These are phyloP conservation scores for Lycopodina hypogea DNA, from an alignment of 37 sponge, comb jelly and placozoan species.

Conservation along the genomic window DNA sequence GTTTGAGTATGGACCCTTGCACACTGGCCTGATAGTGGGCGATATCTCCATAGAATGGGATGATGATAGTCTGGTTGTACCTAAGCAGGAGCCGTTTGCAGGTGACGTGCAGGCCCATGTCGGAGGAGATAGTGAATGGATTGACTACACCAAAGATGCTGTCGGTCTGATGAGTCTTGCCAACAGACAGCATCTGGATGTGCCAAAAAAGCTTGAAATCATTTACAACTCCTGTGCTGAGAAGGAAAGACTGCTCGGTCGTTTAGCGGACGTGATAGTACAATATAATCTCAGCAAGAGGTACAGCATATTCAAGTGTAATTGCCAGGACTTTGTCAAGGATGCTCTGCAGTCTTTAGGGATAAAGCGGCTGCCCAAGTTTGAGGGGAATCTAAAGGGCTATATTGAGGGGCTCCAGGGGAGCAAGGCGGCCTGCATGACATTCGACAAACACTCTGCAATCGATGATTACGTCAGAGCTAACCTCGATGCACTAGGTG, in stretches of 20 bases:
- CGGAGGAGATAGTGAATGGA: background rate
- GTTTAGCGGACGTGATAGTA: constrained; percentile 4
- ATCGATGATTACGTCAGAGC: constrained; percentile 8
- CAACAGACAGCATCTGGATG: background rate
- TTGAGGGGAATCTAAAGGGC: constrained; percentile 5
- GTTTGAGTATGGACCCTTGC: constrained; percentile 16
- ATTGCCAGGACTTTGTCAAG: constrained; percentile 36
- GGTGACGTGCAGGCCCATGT: background rate
- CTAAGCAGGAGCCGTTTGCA: background rate
- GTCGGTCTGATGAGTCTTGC: background rate
- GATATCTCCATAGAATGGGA: constrained; percentile 11
- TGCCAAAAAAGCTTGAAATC: background rate
- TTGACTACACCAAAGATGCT: background rate
- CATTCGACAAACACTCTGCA: constrained; percentile 9
- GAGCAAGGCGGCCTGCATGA: background rate
- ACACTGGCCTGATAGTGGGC: constrained; percentile 10
- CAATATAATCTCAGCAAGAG: constrained; percentile 5
- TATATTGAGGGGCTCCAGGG: constrained; percentile 2
- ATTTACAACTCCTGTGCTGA: background rate
- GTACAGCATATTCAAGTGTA: constrained; percentile 14
- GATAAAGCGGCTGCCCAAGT: constrained; percentile 1
- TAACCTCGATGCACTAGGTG: background rate
- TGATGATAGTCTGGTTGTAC: background rate
- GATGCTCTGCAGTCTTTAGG: constrained; percentile 25
- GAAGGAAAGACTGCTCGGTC: constrained; percentile 14